These are phyloP conservation scores for Colletes gigas DNA, from an alignment of 1,140 invertebrate genomes.

Conservation along the genomic window DNA sequence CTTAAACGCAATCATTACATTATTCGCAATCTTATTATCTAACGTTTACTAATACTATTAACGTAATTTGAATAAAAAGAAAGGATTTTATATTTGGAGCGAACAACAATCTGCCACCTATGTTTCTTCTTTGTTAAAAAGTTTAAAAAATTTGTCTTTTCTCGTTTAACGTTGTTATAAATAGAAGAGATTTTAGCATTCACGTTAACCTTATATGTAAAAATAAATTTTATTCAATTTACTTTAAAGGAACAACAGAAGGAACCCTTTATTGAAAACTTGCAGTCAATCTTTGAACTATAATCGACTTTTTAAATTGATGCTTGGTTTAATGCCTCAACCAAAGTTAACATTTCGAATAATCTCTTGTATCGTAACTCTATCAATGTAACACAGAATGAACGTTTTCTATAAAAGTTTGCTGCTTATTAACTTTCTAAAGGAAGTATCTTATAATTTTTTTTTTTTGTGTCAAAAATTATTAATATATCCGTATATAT, in stretches of 20 bases:
- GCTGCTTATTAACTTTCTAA: slow-evolving; percentile 32
- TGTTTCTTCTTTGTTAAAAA: neutral
- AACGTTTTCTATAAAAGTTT: slow-evolving; percentile 38
- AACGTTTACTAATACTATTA: neutral
- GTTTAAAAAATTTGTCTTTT: neutral
- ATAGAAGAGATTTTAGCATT: slow-evolving; percentile 55
- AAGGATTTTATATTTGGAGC: neutral
- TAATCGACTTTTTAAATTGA: slow-evolving; percentile 1
- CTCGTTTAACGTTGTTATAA: slow-evolving; percentile 21
- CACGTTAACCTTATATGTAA: slow-evolving; percentile 54
- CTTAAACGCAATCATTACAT: slow-evolving; percentile 12
- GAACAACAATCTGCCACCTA: neutral
- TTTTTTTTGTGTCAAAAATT: slow-evolving; percentile 34
- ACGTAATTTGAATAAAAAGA: neutral
- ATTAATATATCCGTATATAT: slow-evolving; percentile 36
- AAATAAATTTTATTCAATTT: slow-evolving; percentile 61
- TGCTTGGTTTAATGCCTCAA: neutral
- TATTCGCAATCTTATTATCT: neutral
- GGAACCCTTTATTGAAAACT: slow-evolving; percentile 47
- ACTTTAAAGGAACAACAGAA: slow-evolving; percentile 59
- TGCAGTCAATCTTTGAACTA: slow-evolving; percentile 18
- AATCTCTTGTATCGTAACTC: neutral
- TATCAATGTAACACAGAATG: slow-evolving; percentile 8
- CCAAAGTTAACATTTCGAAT: slow-evolving; percentile 9
- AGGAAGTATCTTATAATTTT: slow-evolving; percentile 36